Evolutionary conservation across 1,140 invertebrate genomes (phyloP), one percentile per base, ranked within the genome.

Genomic region (Pectinophora gossypiella): DNA sequence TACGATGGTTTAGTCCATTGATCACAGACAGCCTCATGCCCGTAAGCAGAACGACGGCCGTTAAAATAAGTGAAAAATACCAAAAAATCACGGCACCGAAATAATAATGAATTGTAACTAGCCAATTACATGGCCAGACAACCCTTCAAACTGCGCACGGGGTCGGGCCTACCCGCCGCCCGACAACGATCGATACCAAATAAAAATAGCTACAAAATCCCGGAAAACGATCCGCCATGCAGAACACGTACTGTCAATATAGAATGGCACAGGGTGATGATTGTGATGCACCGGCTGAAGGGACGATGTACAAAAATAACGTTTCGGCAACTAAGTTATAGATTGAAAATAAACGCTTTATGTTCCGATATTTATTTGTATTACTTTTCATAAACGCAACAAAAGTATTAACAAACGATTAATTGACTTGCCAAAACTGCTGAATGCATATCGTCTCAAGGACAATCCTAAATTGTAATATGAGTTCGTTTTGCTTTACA

Each of bases 51-150:
- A n/a, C n/a, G n/a, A n/a, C n/a, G n/a, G n/a, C n/a, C n/a, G n/a
- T n/a, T n/a, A n/a, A n/a, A n/a, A n/a, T 67, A 62, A 50, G 40
- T 63, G 54, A 54, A 54, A 75, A 71, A 70, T 63, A 59, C 38
- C 57, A 27, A 60, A 71, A 77, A 77, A 81, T 81, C 76, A 74
- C 70, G 56, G 60, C 54, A 59, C 20, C 55, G 56, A 47, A 48
- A 59, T 59, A 64, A 69, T 84, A 86, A 84, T 86, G 83, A 86
- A 83, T 82, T 78, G 76, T 83, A 82, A 85, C 74, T 77, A 68
- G 71, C 62, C 83, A 82, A 83, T 86, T 84, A 84, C 71, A 77
- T 61, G 76, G 69, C 27, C 69, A 67, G 63, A 54, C 74, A 85
- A 86, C 83, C 83, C 83, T 86, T 86, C 79, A 70, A 64, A 44